phyloP scores from a whole-genome alignment of 2,888 invertebrate genomes.

The Drosophila limbata region DNA sequence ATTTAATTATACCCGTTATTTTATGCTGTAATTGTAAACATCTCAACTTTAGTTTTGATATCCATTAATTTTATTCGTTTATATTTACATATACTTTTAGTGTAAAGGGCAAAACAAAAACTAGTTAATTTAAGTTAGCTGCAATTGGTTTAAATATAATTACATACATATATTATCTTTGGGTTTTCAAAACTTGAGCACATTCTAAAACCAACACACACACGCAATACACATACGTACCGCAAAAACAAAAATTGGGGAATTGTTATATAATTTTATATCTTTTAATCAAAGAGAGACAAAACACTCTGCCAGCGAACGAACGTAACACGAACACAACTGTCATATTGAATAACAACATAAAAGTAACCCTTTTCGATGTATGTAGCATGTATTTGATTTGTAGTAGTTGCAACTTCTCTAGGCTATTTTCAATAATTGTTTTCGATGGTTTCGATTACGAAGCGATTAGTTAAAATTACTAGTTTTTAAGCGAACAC shows the following conservation, averaged over 20 bases:
- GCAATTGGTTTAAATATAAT: constrained; percentile 60
- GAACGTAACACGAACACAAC: constrained; percentile 77
- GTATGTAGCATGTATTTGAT: constrained; percentile 70
- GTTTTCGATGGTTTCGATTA: constrained; percentile 75
- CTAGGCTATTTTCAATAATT: constrained; percentile 77
- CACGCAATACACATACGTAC: constrained; percentile 30
- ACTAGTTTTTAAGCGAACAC: constrained; percentile 68
- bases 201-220: constrained; percentile 61
- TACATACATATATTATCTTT: constrained; percentile 36
- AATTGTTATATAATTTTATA: constrained; percentile 72
- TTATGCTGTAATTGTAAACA: constrained; percentile 48
- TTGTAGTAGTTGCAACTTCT: constrained; percentile 77
- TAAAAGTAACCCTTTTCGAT: constrained; percentile 64
- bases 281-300: constrained; percentile 38
- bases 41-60: constrained; percentile 56
- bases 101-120: constrained; percentile 46
- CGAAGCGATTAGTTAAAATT: constrained; percentile 77
- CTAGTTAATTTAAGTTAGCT: constrained; percentile 74
- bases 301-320: constrained; percentile 64
- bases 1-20: no score
- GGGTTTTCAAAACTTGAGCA: constrained; percentile 65
- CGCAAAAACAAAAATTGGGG: constrained; percentile 31
- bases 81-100: constrained; percentile 18
- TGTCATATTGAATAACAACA: constrained; percentile 73
- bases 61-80: constrained; percentile 43